Evolutionary conservation across 1,140 invertebrate species (phyloP).

Genomic region (Yoshiicerus persimilis): DNA sequence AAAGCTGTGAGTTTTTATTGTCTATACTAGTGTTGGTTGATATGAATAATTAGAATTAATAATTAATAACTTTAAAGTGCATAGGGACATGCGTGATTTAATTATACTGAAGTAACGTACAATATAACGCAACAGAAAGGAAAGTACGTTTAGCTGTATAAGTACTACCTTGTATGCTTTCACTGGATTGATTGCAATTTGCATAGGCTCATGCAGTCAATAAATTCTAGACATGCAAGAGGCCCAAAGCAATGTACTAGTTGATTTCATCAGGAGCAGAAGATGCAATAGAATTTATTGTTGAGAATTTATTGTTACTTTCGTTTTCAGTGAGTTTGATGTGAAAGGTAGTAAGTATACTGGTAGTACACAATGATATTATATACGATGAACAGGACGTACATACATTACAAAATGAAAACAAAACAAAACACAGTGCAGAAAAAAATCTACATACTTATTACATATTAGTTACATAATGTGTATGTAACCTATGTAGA

Average conservation of each 20-base stretch:
- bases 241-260: not conserved
- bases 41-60: not conserved
- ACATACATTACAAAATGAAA: not conserved
- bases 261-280: not conserved
- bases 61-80: not conserved
- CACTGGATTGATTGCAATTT: not conserved
- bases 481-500: not conserved
- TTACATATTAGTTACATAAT: not conserved
- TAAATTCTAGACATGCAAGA: not conserved
- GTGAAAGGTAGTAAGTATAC: not conserved
- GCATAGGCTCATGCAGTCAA: not conserved
- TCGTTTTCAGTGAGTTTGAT: not conserved
- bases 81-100: not conserved
- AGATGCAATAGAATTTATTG: not conserved
- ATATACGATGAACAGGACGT: not conserved
- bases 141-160: not conserved
- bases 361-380: not conserved
- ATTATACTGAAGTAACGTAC: not conserved
- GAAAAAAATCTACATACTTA: not conserved
- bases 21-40: not conserved
- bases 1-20: not conserved
- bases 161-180: not conserved
- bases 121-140: not conserved
- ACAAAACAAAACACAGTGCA: not conserved
- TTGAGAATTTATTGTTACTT: not conserved